These are phyloP conservation scores for Trichomalopsis sarcophagae DNA, from an alignment of 1,140 invertebrate genomes.

Conservation along the genomic window DNA sequence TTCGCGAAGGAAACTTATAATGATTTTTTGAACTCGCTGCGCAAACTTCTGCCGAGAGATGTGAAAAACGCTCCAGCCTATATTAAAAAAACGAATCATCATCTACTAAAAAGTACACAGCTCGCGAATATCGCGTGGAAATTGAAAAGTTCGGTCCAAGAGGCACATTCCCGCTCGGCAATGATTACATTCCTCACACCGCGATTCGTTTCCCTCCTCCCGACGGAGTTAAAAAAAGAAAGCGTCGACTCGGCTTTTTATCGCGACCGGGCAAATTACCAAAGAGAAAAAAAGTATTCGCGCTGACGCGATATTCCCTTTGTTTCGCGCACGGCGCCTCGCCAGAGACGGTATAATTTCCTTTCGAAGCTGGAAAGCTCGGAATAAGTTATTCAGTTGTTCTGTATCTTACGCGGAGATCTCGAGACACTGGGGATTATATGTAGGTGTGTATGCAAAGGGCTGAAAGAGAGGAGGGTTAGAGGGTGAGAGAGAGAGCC, in stretches of 20 bases:
- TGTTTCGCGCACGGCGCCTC: neutral
- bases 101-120: neutral
- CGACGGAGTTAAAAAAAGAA: neutral
- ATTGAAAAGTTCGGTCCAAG: conserved; percentile 16
- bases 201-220: neutral
- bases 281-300: neutral
- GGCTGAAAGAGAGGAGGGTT: neutral
- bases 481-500: neutral
- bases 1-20: no score
- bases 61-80: no score
- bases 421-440: neutral
- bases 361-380: neutral
- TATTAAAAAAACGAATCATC: neutral
- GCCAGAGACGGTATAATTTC: neutral
- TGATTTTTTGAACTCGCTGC: no score
- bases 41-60: no score
- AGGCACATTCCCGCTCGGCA: neutral
- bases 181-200: neutral
- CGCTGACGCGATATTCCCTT: neutral
- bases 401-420: neutral
- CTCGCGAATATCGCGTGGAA: conserved; percentile 1
- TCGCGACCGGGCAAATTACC: neutral
- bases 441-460: neutral
- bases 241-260: neutral
- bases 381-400: conserved; percentile 7